These are phyloP conservation scores for Motacilla alba DNA, from an alignment of 2,113 vertebrate species.

Conservation along the genomic window DNA sequence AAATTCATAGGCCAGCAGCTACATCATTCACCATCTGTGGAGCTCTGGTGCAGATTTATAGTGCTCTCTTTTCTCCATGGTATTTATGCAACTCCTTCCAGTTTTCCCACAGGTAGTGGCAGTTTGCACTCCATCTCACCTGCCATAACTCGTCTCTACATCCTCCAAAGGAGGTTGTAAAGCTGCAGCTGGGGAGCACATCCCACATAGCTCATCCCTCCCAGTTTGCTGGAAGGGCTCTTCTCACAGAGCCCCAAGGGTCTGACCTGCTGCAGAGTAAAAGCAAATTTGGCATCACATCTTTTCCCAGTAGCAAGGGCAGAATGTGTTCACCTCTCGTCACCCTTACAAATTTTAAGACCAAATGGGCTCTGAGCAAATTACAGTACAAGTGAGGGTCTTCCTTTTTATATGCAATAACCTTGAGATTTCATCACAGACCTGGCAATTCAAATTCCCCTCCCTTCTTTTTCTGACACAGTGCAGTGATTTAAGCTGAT, in stretches of 20 bases:
- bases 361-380: not conserved
- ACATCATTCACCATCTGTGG: not conserved
- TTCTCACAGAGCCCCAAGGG: not conserved
- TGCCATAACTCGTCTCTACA: not conserved
- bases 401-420: not conserved
- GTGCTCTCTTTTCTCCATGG: not conserved
- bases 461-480: not conserved
- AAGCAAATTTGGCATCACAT: not conserved
- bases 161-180: not conserved
- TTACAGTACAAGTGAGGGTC: not conserved
- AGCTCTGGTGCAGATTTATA: not conserved
- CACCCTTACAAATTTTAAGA: not conserved
- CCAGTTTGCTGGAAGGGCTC: not conserved
- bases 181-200: not conserved
- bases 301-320: not conserved
- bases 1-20: not conserved
- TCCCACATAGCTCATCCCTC: not conserved
- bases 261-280: not conserved
- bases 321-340: not conserved
- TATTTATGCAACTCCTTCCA: not conserved
- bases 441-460: not conserved
- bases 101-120: not conserved
- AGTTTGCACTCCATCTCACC: not conserved
- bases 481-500: not conserved
- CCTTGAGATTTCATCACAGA: slow-evolving; percentile 17